These are phyloP conservation scores for Paramacrobiotus metropolitanus DNA, from an alignment of 1,140 invertebrate species.

Conservation along the genomic window DNA sequence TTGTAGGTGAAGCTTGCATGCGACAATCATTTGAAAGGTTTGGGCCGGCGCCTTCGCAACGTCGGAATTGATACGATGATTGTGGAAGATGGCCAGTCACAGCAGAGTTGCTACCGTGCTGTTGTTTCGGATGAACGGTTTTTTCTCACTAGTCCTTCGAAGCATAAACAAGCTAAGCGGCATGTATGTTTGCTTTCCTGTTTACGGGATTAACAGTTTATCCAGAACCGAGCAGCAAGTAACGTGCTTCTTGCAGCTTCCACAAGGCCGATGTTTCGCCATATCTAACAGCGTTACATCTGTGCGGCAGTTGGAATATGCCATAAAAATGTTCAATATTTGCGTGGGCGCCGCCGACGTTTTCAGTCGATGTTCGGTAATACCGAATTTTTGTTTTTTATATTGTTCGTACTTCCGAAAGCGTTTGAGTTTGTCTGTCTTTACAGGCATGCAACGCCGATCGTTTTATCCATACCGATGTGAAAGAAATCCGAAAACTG, in stretches of 20 bases:
- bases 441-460: conserved; percentile 30
- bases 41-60: conserved; percentile 34
- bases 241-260: no score
- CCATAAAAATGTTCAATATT: conserved; percentile 36
- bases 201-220: no score
- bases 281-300: conserved; percentile 23
- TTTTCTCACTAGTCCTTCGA: conserved; percentile 30
- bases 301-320: conserved; percentile 32
- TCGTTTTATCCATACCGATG: conserved; percentile 28
- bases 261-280: conserved; percentile 27
- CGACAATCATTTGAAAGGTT: conserved; percentile 24
- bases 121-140: conserved; percentile 29
- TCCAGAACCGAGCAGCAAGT: no score
- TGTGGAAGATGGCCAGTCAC: conserved; percentile 25
- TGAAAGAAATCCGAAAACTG: conserved; percentile 24
- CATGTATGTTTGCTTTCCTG: no score
- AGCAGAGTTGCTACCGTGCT: conserved; percentile 26
- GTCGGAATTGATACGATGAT: conserved; percentile 38
- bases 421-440: no score
- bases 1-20: conserved; percentile 17
- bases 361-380: background rate
- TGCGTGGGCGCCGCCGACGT: conserved; percentile 24
- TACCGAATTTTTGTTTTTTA: conserved; percentile 33
- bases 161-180: conserved; percentile 18
- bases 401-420: conserved; percentile 30